Base-by-base conservation (phyloP, 2,888 invertebrate species). In the Morpho achilles region DNA sequence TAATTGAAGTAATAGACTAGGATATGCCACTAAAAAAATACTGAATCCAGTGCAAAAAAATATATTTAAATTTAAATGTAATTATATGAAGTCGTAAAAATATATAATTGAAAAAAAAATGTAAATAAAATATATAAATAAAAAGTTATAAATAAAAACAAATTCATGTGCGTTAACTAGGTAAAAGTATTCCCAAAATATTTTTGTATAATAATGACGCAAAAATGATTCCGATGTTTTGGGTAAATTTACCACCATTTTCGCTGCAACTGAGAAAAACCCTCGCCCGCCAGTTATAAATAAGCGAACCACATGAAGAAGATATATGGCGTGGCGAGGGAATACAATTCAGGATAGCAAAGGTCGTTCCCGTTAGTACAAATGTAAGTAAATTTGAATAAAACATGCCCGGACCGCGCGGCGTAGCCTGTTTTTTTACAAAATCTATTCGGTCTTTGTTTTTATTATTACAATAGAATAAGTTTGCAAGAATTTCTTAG, bases 301-400 rank as follows among this genome's bases (percentile, higher is more conserved):
- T 84, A 87, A 87, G 80, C 79, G 59, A 50, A 60, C 61, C 61
- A 76, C 78, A 82, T 89, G 90, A 90, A 81, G 87, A 90, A 90
- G 89, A 90, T 89, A 84, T 89, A 90, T 88, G 80, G 84, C 72
- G 80, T 77, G 83, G 79, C 87, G 73, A 80, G 89, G 89, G 89
- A 89, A 87, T 89, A 87, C 88, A 84, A 85, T 85, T 82, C 84
- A 69, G 82, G 75, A 75, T 77, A 79, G 78, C 84, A 81, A 77
- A 89, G 90, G 88, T 90, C 88, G 85, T 82, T 80, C 77, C 81
- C 87, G 87, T 90, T 90, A 89, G 87, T 87, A 84, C 79, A 87
- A 90, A 88, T 89, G 89, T 90, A 89, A 89, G 90, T 90, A 90
- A 90, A 90, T 90, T 90, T 90, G 88, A 90, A 90, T 90, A 90